phyloP scores from a whole-genome alignment of 1,140 invertebrate species.

The Ruditapes philippinarum region DNA sequence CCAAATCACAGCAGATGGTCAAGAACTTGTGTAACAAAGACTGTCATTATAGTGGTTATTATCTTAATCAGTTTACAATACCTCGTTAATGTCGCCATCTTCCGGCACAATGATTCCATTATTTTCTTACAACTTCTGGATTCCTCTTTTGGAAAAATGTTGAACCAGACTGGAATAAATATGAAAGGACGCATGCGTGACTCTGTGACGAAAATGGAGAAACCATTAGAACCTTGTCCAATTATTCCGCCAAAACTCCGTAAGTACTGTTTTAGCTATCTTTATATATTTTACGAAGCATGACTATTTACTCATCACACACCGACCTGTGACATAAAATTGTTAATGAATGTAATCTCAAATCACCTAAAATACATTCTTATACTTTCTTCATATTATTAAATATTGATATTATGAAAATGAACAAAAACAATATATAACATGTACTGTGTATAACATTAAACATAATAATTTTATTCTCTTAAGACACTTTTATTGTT shows the following conservation, averaged over 20 bases:
- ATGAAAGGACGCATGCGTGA: background rate
- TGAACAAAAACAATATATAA: too few relatives aligned
- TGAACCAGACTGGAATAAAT: background rate
- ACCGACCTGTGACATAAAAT: too few relatives aligned
- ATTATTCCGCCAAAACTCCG: conserved; percentile 32
- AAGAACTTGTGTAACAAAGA: background rate
- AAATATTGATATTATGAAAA: too few relatives aligned
- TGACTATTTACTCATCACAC: too few relatives aligned
- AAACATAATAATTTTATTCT: too few relatives aligned
- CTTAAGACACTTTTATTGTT: too few relatives aligned
- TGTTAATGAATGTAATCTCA: too few relatives aligned
- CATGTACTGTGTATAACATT: too few relatives aligned
- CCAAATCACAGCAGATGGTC: background rate
- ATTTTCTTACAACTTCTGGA: background rate
- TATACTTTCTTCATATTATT: too few relatives aligned
- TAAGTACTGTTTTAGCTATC: too few relatives aligned
- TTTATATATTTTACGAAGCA: too few relatives aligned
- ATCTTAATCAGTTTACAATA: conserved; percentile 21
- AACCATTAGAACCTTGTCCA: background rate
- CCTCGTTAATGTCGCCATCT: conserved; percentile 20
- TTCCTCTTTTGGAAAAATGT: background rate
- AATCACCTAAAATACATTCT: too few relatives aligned
- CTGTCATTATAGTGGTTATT: conserved; percentile 9
- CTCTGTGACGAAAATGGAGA: background rate
- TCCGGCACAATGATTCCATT: background rate